Conservation (phyloP, 2,888 invertebrate species). For the Thymelicus acteon region DNA sequence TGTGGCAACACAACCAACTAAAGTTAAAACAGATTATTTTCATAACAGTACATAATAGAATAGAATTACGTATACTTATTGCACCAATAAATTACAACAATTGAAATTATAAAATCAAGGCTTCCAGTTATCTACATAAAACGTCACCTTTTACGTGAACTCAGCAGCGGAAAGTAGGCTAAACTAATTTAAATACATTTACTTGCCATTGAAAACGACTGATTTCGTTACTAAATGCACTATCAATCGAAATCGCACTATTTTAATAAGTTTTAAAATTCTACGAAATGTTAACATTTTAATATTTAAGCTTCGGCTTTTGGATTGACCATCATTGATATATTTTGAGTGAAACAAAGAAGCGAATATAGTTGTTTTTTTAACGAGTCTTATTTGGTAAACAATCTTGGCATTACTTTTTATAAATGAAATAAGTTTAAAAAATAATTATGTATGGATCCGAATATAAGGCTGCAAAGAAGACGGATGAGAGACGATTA, state of each 20-base stretch:
- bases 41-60: not conserved
- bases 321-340: too few relatives aligned
- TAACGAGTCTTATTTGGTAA: too few relatives aligned
- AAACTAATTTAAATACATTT: constrained; percentile 24
- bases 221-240: not conserved
- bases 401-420: too few relatives aligned
- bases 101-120: constrained; percentile 16
- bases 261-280: not conserved
- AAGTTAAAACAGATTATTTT: not conserved
- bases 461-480: too few relatives aligned
- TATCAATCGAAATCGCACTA: not conserved
- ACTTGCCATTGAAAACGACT: constrained; percentile 14
- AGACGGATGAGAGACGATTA: too few relatives aligned
- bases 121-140: constrained; percentile 6
- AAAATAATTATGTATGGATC: too few relatives aligned
- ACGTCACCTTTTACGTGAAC: constrained; percentile 25
- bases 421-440: too few relatives aligned
- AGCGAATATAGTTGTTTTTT: too few relatives aligned
- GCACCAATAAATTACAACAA: constrained; percentile 5
- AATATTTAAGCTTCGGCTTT: not conserved
- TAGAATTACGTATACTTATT: constrained; percentile 2
- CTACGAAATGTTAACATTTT: not conserved
- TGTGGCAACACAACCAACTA: not conserved
- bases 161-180: constrained; percentile 25
- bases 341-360: too few relatives aligned